These are phyloP conservation scores for Phytoseiulus persimilis DNA, from an alignment of 2,888 invertebrate species.

Conservation along the genomic window DNA sequence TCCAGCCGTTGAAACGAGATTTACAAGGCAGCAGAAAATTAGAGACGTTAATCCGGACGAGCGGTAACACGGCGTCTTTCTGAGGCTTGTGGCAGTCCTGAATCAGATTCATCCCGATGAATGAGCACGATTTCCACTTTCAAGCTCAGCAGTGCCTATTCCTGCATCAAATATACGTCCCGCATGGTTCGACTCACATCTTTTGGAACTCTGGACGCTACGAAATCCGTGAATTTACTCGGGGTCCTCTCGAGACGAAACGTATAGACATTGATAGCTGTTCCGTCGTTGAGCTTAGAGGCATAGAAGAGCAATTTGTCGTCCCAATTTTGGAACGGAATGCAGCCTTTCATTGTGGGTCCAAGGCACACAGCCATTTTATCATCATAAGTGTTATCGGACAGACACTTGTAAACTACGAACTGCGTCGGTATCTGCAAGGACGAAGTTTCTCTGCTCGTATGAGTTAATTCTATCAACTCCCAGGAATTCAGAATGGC, in stretches of 20 bases:
- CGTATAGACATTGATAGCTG: conserved; percentile 10
- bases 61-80: not conserved
- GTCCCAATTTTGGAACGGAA: not conserved
- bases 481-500: not conserved
- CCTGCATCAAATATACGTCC: not conserved
- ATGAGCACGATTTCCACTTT: no score
- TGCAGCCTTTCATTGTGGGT: not conserved
- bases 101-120: not conserved
- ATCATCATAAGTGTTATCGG: not conserved
- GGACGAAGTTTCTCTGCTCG: not conserved
- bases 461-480: not conserved
- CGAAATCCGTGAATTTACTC: conserved; percentile 7
- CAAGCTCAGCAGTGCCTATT: not conserved
- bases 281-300: not conserved
- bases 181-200: not conserved
- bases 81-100: conserved; percentile 6
- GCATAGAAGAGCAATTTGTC: not conserved
- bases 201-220: conserved; percentile 5
- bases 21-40: not conserved
- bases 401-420: not conserved
- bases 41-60: conserved; percentile 11
- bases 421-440: not conserved
- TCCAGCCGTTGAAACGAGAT: conserved; percentile 14
- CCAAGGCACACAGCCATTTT: not conserved
- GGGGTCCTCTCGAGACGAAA: not conserved